Evolutionary conservation across 2,797 vertebrate species (phyloP).

Genomic region (Jordanella pulchra): DNA sequence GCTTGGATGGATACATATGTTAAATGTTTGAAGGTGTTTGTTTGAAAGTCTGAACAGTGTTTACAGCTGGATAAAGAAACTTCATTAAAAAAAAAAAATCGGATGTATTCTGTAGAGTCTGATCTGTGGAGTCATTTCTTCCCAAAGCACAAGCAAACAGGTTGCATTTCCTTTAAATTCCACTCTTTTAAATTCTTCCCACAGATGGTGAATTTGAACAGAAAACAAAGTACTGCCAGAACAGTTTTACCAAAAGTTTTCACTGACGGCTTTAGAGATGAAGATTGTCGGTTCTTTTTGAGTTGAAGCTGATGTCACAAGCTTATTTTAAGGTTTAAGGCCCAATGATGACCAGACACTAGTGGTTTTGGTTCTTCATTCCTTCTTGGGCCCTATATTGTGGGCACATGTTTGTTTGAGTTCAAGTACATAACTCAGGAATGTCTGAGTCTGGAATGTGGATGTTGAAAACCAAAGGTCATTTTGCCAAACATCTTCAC

Average conservation of each 20-base stretch:
- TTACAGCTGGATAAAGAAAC: conserved; percentile 15
- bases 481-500: conserved; percentile 56
- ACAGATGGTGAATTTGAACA: conserved; percentile 40
- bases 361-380: conserved; percentile 25
- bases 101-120: conserved; percentile 22
- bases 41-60: conserved; percentile 15
- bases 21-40: conserved; percentile 10
- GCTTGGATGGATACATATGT: no score
- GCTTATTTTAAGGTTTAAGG: conserved; percentile 5
- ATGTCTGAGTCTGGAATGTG: conserved; percentile 53
- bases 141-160: conserved; percentile 11
- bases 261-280: conserved; percentile 53
- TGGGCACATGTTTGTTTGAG: conserved; percentile 36
- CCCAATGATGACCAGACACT: conserved; percentile 11
- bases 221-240: conserved; percentile 32
- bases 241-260: conserved; percentile 38
- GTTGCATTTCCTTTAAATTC: conserved; percentile 24
- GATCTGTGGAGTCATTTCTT: not conserved
- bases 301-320: conserved; percentile 50
- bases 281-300: conserved; percentile 34
- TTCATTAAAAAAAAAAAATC: conserved; percentile 3
- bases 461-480: conserved; percentile 54
- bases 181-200: conserved; percentile 36
- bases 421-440: conserved; percentile 35
- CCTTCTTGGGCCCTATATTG: conserved; percentile 8